Evolutionary conservation across 2,888 invertebrate species (phyloP).

Genomic region (Cephus rjabovi): DNA sequence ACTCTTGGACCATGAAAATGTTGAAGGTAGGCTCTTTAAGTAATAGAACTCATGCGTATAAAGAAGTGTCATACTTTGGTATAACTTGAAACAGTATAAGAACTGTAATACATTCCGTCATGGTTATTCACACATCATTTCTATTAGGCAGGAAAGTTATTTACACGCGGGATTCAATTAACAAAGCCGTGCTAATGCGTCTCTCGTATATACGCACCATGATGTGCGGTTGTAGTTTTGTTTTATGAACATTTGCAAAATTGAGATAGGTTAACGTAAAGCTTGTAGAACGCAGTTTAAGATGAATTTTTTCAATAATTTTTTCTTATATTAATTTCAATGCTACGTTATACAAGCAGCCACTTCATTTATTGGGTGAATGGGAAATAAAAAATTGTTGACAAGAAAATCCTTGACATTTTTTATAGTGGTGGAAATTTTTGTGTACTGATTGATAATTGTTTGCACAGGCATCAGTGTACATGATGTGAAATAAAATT

Average conservation of each 20-base stretch:
- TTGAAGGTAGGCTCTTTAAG: not conserved
- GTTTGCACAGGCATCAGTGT: not conserved
- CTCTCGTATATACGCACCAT: not conserved
- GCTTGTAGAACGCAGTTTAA: not conserved
- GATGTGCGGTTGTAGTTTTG: not conserved
- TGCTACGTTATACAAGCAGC: not conserved
- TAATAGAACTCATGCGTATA: not conserved
- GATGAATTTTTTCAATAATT: not conserved
- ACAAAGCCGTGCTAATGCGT: not conserved
- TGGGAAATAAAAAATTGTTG: not conserved
- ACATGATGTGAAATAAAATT: not conserved
- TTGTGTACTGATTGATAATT: not conserved
- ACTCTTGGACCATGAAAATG: not conserved
- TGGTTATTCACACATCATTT: not conserved
- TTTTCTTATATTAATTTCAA: not conserved
- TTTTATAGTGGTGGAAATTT: not conserved
- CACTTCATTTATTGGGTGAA: not conserved
- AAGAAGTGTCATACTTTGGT: not conserved
- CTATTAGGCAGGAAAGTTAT: constrained; percentile 8
- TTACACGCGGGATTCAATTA: constrained; percentile 6
- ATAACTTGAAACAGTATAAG: not conserved
- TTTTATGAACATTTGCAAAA: not conserved
- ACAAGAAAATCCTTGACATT: not conserved
- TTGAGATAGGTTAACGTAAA: not conserved
- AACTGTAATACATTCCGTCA: not conserved